Evolutionary conservation across 2,797 vertebrate species (phyloP).

Genomic region (Myotis vivesi): DNA sequence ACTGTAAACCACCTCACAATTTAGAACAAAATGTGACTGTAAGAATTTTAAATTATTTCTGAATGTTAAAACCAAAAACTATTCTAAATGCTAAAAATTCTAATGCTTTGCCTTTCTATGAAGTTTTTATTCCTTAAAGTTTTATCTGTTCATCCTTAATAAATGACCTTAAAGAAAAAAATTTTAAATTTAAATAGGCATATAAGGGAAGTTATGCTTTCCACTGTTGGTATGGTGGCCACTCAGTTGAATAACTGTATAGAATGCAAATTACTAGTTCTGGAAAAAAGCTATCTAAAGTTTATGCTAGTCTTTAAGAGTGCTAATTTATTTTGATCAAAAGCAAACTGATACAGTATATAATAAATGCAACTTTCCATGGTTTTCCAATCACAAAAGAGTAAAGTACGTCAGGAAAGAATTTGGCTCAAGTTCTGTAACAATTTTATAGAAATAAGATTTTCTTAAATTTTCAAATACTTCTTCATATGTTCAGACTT

Average conservation of each 20-base stretch:
- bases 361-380: slow-evolving; percentile 11
- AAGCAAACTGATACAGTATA: slow-evolving; percentile 15
- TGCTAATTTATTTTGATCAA: slow-evolving; percentile 1
- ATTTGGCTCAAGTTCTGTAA: slow-evolving; percentile 16
- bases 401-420: neutral
- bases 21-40: slow-evolving; percentile 3
- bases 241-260: neutral
- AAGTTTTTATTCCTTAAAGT: slow-evolving; percentile 37
- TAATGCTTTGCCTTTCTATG: slow-evolving; percentile 36
- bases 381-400: slow-evolving; percentile 35
- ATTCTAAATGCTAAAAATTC: slow-evolving; percentile 43
- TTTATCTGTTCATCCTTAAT: slow-evolving; percentile 32
- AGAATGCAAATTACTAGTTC: slow-evolving; percentile 15
- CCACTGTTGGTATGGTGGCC: neutral
- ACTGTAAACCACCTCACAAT: slow-evolving; percentile 35
- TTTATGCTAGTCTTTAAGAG: neutral
- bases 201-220: slow-evolving; percentile 30
- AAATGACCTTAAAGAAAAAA: neutral
- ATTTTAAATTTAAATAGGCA: neutral
- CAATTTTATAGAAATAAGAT: slow-evolving; percentile 23
- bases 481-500: slow-evolving; percentile 26
- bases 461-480: slow-evolving; percentile 51
- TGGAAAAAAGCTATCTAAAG: neutral
- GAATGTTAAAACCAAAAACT: slow-evolving; percentile 52
- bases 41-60: slow-evolving; percentile 49